Conservation (phyloP, 2,888 invertebrate genomes). For the Lottia gigantea region DNA sequence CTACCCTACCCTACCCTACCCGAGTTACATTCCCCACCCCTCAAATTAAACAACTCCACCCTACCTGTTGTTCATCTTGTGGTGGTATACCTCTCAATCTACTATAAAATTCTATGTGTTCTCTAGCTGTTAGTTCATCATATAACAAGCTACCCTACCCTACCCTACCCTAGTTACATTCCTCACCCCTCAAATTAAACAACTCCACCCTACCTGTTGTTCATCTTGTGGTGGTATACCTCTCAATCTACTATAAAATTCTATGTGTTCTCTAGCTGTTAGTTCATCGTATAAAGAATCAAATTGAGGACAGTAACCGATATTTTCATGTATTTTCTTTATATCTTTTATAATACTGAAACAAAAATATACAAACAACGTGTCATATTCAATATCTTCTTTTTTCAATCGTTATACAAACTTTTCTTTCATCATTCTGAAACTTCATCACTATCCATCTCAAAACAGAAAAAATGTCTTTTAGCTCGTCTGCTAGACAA, state of each 20-base stretch:
- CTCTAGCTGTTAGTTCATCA: slow-evolving; percentile 80
- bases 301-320: slow-evolving; percentile 94
- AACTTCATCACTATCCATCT: too few relatives aligned
- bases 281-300: slow-evolving; percentile 83
- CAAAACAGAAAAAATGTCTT: too few relatives aligned
- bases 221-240: slow-evolving; percentile 73
- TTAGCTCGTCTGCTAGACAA: too few relatives aligned
- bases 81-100: slow-evolving; percentile 78
- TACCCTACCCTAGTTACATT: too few relatives aligned
- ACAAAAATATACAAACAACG: slow-evolving; percentile 2
- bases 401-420: too few relatives aligned
- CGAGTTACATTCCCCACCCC: too few relatives aligned
- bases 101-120: slow-evolving; percentile 81
- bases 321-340: slow-evolving; percentile 77
- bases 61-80: slow-evolving; percentile 59
- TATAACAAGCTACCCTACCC: slow-evolving; percentile 73
- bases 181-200: too few relatives aligned
- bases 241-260: slow-evolving; percentile 79
- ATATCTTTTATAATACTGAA: slow-evolving; percentile 70
- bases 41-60: background rate
- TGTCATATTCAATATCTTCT: too few relatives aligned
- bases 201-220: slow-evolving; percentile 43
- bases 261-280: slow-evolving; percentile 81
- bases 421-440: too few relatives aligned
- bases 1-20: too few relatives aligned